phyloP scores from a whole-genome alignment of 2,797 vertebrate genomes.

The Pogoniulus pusillus region DNA sequence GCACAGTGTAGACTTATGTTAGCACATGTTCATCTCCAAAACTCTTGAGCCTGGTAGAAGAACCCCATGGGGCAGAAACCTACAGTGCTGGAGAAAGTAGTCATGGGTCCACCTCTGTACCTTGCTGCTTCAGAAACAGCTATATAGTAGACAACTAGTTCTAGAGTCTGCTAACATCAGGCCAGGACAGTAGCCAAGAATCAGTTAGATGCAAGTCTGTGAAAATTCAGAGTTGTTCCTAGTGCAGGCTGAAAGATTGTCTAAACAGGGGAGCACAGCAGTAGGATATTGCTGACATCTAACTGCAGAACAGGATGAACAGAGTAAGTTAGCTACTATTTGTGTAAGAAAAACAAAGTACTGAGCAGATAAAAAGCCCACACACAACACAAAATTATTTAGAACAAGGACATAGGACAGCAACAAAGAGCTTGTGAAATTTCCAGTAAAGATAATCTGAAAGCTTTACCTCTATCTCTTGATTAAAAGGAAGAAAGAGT shows the following conservation, averaged over 20 bases:
- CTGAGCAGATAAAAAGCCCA: background rate
- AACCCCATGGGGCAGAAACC: background rate
- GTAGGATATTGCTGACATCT: background rate
- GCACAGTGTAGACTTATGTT: background rate
- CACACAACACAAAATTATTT: background rate
- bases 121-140: background rate
- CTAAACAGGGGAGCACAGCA: background rate
- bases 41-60: background rate
- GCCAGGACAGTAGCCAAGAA: background rate
- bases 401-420: background rate
- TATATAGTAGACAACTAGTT: background rate
- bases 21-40: background rate
- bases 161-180: background rate
- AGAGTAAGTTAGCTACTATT: background rate
- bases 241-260: background rate
- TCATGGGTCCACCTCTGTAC: too few relatives aligned
- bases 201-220: background rate
- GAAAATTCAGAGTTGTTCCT: background rate
- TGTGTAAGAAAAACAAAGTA: background rate
- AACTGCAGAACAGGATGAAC: background rate
- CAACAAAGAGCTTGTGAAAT: background rate
- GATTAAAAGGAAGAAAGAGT: background rate
- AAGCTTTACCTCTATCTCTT: background rate
- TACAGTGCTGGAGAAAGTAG: background rate
- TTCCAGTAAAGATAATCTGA: background rate